Conservation (phyloP, 2,113 vertebrate species). For the Epinephelus cyanopodus region DNA sequence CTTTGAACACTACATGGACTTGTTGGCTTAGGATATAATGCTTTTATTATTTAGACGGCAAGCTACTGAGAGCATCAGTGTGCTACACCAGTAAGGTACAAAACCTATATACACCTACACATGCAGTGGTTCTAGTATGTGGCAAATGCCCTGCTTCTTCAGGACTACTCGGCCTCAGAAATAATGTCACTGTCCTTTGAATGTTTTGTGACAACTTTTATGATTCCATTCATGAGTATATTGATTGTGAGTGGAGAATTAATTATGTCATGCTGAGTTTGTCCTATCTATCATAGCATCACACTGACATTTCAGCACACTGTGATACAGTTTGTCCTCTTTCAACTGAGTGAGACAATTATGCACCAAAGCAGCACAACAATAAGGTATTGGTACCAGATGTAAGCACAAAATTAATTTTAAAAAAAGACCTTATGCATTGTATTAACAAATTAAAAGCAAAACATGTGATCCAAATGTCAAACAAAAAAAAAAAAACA, state of each 20-base stretch:
- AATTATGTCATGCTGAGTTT: background rate
- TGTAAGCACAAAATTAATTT: background rate
- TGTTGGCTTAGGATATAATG: constrained; percentile 56
- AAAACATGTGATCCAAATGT: too few relatives aligned
- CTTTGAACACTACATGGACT: constrained; percentile 37
- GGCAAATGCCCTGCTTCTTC: background rate
- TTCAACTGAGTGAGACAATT: too few relatives aligned
- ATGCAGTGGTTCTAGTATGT: background rate
- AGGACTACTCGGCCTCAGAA: background rate
- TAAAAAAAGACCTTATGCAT: background rate
- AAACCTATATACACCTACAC: background rate
- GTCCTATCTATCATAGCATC: background rate
- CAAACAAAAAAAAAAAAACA: background rate
- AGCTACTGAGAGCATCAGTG: constrained; percentile 10
- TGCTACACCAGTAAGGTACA: constrained; percentile 7
- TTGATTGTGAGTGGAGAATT: background rate
- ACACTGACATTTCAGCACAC: background rate
- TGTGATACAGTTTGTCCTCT: background rate
- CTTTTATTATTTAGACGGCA: constrained; percentile 48
- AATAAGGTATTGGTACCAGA: background rate
- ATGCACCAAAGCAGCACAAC: background rate
- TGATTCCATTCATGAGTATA: background rate
- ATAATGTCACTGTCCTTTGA: background rate
- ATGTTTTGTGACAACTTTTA: background rate
- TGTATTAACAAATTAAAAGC: background rate